Conservation (phyloP, 2,888 invertebrate genomes). For the Nemurella pictetii region DNA sequence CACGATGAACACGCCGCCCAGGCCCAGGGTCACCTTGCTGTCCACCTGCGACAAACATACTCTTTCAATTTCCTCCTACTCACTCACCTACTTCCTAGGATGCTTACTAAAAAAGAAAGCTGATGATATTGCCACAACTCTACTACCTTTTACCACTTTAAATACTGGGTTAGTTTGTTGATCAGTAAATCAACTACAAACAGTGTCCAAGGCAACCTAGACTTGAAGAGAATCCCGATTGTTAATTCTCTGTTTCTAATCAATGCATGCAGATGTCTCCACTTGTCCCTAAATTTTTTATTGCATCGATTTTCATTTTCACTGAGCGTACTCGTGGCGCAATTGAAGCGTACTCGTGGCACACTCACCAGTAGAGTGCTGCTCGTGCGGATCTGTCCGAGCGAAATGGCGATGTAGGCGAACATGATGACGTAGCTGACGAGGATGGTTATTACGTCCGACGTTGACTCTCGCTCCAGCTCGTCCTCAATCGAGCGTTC, state of each 20-base stretch:
- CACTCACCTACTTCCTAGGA: too few species aligned
- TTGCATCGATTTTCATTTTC: too few species aligned
- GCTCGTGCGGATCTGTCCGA: slow-evolving; percentile 82
- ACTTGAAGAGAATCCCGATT: background rate
- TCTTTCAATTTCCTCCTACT: too few species aligned
- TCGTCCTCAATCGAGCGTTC: slow-evolving; percentile 97
- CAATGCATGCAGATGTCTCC: too few species aligned
- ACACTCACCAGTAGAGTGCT: slow-evolving; percentile 53
- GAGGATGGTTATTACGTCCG: slow-evolving; percentile 89
- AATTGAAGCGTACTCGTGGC: slow-evolving; percentile 52
- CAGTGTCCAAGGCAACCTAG: background rate
- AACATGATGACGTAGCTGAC: slow-evolving; percentile 98
- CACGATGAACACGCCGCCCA: slow-evolving; percentile 93
- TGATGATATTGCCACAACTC: too few species aligned
- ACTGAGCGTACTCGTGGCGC: background rate
- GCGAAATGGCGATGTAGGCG: slow-evolving; percentile 89
- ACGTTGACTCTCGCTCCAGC: slow-evolving; percentile 85
- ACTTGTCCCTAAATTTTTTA: too few species aligned
- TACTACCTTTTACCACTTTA: too few species aligned
- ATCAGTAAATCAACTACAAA: too few species aligned
- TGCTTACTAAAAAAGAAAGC: too few species aligned
- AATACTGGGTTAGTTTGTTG: too few species aligned
- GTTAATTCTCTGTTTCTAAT: too few species aligned
- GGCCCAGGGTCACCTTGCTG: slow-evolving; percentile 92
- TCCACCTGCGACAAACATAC: slow-evolving; percentile 68